phyloP scores from a whole-genome alignment of 2,797 vertebrate genomes.

The Loris lydekkerianus region DNA sequence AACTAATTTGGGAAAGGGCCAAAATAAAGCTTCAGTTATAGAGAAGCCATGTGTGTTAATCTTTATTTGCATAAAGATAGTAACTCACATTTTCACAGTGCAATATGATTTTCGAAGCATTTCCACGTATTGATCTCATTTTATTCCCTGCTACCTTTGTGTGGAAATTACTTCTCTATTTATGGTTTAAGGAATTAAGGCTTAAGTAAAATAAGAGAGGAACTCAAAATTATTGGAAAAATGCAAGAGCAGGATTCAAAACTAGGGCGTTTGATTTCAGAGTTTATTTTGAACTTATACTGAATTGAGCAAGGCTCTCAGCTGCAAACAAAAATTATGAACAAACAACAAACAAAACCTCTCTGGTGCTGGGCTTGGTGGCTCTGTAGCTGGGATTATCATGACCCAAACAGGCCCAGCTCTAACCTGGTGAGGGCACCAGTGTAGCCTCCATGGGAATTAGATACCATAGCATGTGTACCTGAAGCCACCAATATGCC shows the following conservation, averaged over 20 bases:
- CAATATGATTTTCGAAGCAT: background rate
- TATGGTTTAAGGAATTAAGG: constrained; percentile 6
- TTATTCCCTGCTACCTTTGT: background rate
- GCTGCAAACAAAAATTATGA: background rate
- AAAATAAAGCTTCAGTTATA: background rate
- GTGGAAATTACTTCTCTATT: constrained; percentile 29
- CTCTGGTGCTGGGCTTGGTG: background rate
- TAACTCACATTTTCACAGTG: background rate
- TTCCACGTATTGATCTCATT: background rate
- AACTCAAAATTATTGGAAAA: background rate
- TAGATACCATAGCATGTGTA: rapidly evolving
- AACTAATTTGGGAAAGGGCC: background rate
- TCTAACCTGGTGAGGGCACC: background rate
- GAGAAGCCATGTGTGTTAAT: background rate
- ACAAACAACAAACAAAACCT: background rate
- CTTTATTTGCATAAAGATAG: constrained; percentile 2
- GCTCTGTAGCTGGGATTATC: background rate
- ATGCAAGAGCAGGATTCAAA: background rate
- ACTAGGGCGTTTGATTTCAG: background rate
- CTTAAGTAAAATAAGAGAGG: background rate
- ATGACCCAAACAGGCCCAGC: too few relatives aligned
- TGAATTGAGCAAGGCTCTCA: constrained; percentile 8
- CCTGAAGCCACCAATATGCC: background rate
- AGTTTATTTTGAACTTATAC: constrained; percentile 18
- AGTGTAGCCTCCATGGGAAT: background rate